Conservation (phyloP, 2,888 invertebrate genomes). For the Scrobipalpa costella region DNA sequence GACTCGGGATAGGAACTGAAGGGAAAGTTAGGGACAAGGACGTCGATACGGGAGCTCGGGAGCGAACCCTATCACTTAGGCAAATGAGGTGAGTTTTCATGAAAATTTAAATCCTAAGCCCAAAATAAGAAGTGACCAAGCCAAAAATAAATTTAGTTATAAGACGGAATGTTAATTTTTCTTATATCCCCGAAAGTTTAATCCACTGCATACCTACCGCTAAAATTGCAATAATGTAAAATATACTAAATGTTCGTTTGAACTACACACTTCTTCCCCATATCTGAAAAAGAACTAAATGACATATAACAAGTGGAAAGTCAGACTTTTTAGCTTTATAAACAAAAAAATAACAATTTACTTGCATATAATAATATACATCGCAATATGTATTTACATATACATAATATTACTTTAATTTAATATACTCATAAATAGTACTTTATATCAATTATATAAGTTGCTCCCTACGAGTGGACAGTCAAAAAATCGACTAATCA, state of each 20-base stretch:
- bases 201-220: constrained; percentile 59
- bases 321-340: constrained; percentile 78
- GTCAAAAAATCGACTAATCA: constrained; percentile 37
- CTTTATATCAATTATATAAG: constrained; percentile 66
- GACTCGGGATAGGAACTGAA: constrained; percentile 67
- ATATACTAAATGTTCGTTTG: constrained; percentile 60
- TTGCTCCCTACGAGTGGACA: constrained; percentile 42
- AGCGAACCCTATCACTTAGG: constrained; percentile 37
- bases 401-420: constrained; percentile 74
- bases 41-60: constrained; percentile 37
- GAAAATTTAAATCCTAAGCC: constrained; percentile 39
- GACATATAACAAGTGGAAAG: constrained; percentile 75
- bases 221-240: constrained; percentile 59
- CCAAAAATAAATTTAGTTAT: constrained; percentile 58
- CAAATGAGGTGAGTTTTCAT: constrained; percentile 42
- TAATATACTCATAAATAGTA: constrained; percentile 76
- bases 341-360: constrained; percentile 75
- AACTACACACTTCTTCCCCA: constrained; percentile 66
- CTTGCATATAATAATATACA: constrained; percentile 77
- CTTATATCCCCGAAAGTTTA: constrained; percentile 63
- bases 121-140: constrained; percentile 43
- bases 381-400: constrained; percentile 79
- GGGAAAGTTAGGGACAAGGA: constrained; percentile 56
- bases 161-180: constrained; percentile 73
- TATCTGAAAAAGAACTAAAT: constrained; percentile 66